A percentile compares a stretch with the other conserved stretches of the same genome.
Conservation (phyloP, 2,888 invertebrate species). For the Acanthoscelides obtectus region DNA sequence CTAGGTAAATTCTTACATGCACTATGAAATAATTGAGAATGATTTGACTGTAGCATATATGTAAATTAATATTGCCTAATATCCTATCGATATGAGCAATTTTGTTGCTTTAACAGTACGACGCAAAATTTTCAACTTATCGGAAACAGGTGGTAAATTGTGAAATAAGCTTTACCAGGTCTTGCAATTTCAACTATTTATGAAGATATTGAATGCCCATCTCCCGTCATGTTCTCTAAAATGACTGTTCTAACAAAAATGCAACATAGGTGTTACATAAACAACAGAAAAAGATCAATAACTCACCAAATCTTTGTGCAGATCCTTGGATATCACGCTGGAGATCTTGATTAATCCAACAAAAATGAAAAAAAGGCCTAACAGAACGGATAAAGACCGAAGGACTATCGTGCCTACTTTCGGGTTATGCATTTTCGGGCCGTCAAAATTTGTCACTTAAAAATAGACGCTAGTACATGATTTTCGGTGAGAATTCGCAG, state of each 20-base stretch:
- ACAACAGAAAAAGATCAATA: background rate
- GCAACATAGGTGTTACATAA: conserved; percentile 23
- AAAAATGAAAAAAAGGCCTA: conserved; percentile 93
- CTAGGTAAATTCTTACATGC: too few species aligned
- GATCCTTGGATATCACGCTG: conserved; percentile 87
- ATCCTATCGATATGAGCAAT: too few species aligned
- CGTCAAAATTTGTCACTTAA: background rate
- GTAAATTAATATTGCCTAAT: too few species aligned
- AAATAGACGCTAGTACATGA: background rate
- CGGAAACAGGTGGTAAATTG: too few species aligned
- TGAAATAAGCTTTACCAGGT: too few species aligned
- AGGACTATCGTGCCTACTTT: conserved; percentile 73
- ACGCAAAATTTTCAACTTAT: too few species aligned
- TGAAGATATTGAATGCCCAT: too few species aligned
- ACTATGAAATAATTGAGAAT: too few species aligned
- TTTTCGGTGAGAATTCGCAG: background rate
- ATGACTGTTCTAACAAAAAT: background rate
- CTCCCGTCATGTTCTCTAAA: background rate
- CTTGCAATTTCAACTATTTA: too few species aligned
- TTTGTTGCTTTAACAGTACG: too few species aligned
- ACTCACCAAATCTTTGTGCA: conserved; percentile 94
- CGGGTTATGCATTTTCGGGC: conserved; percentile 12
- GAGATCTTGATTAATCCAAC: conserved; percentile 91
- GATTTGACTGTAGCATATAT: too few species aligned
- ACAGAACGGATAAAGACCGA: conserved; percentile 82